Base-by-base conservation (phyloP, 2,888 invertebrate species). In the Xylocampa areola region DNA sequence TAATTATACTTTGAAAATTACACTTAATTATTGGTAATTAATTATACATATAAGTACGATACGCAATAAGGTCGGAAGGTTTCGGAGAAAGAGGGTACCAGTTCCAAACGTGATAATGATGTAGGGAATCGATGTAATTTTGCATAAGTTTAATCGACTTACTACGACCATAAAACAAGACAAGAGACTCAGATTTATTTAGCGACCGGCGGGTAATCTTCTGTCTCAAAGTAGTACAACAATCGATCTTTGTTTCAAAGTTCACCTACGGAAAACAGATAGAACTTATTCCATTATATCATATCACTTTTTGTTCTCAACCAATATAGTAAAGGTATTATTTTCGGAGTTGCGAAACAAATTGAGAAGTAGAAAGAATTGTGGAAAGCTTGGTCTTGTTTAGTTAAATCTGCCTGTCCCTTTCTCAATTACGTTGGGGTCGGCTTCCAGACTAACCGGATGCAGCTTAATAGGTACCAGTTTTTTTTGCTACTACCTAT, bases 151-250 rank as follows among this genome's bases (percentile, higher is more conserved):
- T n/a, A n/a, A n/a, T n/a, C 43, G 21, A 4, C 16, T 21, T 55
- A 68, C 55, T 25, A 41, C 37, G 23, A n/a, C 11, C 35, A 11
- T 63, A 48, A 68, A 21, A 40, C 54, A 48, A 60, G 68, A 47
- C 50, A 63, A 39, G 41, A 49, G 68, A 63, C 57, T 50, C 41
- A 57, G 69, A 66, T 69, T 66, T 44, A 68, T 65, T 65, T 40
- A 62, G 19, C 23, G 29, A 29, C n/a, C 11, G 4, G 65, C 10
- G 48, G 44, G 35, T 67, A 41, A 64, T 51, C 68, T 65, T 19
- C 27, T 29, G 39, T 27, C 30, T 29, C 36, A 30, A 33, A 30
- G 32, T 36, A 32, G 13, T 11, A 19, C 27, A 10, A 27, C 35
- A 27, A 60, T 52, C 35, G 36, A 54, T 62, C 29, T 32, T 10